A percentile compares a stretch with the other conserved stretches of the same genome.
Evolutionary conservation across 1,140 invertebrate genomes (phyloP).

Genomic region (Zophobas morio): DNA sequence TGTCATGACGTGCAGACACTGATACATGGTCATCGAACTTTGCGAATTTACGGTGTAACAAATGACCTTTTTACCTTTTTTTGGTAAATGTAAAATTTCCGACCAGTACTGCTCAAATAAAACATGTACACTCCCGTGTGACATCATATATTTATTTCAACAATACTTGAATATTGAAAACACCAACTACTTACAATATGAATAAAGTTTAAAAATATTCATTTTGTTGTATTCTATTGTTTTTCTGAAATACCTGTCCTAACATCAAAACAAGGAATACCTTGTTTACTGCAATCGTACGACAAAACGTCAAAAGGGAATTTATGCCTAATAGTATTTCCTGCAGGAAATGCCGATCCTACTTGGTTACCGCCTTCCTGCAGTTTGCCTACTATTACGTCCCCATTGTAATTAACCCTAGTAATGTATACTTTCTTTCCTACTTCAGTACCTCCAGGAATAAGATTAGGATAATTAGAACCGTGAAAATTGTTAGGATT

Average conservation of each 20-base stretch:
- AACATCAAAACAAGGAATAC: neutral
- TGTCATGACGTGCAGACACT: too few species aligned
- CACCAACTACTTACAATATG: too few species aligned
- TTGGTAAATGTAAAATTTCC: too few species aligned
- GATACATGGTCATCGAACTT: too few species aligned
- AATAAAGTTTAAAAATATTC: too few species aligned
- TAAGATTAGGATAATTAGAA: neutral
- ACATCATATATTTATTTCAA: too few species aligned
- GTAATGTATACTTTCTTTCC: constrained; percentile 7
- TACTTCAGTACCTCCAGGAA: constrained; percentile 26
- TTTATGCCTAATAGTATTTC: neutral
- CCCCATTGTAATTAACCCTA: constrained; percentile 6
- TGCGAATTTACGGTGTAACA: too few species aligned
- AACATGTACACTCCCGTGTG: too few species aligned
- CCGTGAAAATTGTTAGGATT: constrained; percentile 7
- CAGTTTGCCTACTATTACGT: constrained; percentile 5
- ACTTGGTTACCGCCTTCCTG: constrained; percentile 8
- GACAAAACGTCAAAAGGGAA: constrained; percentile 4
- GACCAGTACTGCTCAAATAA: too few species aligned
- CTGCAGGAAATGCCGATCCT: constrained; percentile 2
- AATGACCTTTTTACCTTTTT: too few species aligned
- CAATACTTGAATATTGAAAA: too few species aligned
- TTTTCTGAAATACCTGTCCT: neutral
- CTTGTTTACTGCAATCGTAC: constrained; percentile 3
- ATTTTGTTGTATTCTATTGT: too few species aligned